Conservation (phyloP, 2,113 vertebrate genomes). For the Alligator sinensis region DNA sequence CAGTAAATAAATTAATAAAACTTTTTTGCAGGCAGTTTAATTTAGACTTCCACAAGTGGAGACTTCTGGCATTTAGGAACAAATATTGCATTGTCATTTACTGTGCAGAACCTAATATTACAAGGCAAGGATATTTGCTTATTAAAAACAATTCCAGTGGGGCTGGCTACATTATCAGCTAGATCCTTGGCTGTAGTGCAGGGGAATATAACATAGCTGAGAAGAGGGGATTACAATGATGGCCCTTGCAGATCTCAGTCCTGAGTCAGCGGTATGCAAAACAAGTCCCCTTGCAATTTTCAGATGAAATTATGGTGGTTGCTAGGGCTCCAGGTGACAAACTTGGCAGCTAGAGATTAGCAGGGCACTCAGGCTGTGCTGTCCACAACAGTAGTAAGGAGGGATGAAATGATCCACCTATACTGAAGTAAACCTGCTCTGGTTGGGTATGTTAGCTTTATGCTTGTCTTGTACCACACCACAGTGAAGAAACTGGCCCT, state of each 20-base stretch:
- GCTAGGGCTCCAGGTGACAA: too few species aligned
- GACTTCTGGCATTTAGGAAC: not conserved
- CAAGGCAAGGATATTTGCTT: not conserved
- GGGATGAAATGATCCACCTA: too few species aligned
- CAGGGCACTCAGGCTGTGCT: too few species aligned
- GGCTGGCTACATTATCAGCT: not conserved
- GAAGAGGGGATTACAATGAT: not conserved
- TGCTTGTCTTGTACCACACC: not conserved
- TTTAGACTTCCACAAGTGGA: not conserved
- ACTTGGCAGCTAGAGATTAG: too few species aligned
- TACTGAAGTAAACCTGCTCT: too few species aligned
- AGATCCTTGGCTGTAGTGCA: not conserved
- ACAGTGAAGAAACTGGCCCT: not conserved
- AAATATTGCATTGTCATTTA: not conserved
- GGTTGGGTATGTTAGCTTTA: too few species aligned
- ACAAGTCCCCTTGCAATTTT: too few species aligned
- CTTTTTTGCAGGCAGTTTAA: not conserved
- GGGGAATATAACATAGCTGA: not conserved
- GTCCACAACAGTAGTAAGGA: too few species aligned
- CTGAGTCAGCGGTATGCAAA: not conserved
- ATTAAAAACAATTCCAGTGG: not conserved
- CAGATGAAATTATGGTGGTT: too few species aligned
- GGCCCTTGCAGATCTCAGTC: not conserved
- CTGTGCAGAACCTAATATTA: not conserved
- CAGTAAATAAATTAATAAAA: not conserved